These are phyloP conservation scores for Dryobates pubescens DNA, from an alignment of 2,797 vertebrate genomes.

Conservation along the genomic window DNA sequence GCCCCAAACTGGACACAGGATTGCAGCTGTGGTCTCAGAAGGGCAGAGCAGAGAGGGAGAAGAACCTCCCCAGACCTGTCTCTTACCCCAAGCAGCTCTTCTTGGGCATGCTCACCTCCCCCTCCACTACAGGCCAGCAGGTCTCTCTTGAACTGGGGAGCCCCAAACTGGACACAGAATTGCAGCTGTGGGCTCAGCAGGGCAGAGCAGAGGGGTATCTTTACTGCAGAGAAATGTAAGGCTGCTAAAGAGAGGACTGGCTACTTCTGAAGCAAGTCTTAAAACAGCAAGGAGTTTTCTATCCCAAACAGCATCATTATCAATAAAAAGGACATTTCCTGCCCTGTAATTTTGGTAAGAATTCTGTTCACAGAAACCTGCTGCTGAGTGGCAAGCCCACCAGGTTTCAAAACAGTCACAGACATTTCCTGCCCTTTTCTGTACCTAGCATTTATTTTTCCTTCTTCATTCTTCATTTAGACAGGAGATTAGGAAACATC, in stretches of 20 bases:
- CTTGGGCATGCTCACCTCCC: no score
- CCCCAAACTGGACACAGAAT: no score
- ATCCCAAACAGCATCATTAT: constrained; percentile 3
- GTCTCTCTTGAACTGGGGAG: no score
- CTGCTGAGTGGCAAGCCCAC: constrained; percentile 5
- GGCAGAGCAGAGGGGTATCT: background rate
- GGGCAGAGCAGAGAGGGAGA: no score
- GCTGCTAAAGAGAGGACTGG: background rate
- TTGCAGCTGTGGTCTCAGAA: no score
- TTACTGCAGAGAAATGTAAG: background rate
- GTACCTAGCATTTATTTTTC: background rate
- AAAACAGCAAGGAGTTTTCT: background rate
- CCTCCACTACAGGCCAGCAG: no score
- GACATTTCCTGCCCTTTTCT: background rate
- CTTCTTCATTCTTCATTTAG: background rate
- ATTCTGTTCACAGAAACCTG: background rate
- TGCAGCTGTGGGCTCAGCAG: no score
- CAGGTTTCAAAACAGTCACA: background rate
- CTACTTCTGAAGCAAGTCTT: background rate
- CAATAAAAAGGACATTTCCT: background rate
- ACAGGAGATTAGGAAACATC: no score
- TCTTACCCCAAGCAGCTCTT: no score
- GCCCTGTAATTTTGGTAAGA: background rate
- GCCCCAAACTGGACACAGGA: no score
- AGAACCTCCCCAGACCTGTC: no score